Conservation (phyloP, 2,797 vertebrate species). For the Antennarius maculatus region DNA sequence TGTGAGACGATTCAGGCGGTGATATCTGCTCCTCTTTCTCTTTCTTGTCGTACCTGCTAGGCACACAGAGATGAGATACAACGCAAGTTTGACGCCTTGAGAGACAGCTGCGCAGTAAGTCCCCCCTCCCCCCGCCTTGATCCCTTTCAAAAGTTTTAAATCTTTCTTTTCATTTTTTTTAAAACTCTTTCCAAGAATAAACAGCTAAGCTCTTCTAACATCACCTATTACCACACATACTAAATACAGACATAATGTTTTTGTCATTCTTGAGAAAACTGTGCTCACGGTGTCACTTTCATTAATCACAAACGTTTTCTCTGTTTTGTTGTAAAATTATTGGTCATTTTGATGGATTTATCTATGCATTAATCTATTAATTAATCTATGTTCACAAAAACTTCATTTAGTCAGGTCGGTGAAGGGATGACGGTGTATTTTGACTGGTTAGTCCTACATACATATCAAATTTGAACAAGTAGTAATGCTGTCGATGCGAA, state of each 20-base stretch:
- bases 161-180: background rate
- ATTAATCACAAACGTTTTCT: slow-evolving; percentile 3
- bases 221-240: slow-evolving; percentile 24
- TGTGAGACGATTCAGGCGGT: slow-evolving; percentile 28
- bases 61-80: slow-evolving; percentile 98
- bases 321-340: background rate
- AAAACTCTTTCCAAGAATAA: slow-evolving; percentile 30
- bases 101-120: slow-evolving; percentile 99
- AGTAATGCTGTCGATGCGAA: no score
- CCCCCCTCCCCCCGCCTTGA: background rate
- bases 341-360: background rate
- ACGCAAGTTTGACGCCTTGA: slow-evolving; percentile 96
- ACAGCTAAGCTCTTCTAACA: slow-evolving; percentile 14
- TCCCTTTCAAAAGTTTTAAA: background rate
- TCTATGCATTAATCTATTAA: no score
- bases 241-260: slow-evolving; percentile 8
- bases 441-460: no score
- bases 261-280: slow-evolving; percentile 1
- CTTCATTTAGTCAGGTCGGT: no score
- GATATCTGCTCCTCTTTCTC: slow-evolving; percentile 38
- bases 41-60: slow-evolving; percentile 78
- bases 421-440: no score
- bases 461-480: no score
- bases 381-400: no score
- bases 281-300: background rate